Evolutionary conservation across 1,140 invertebrate species (phyloP).

Genomic region (Caligus rogercresseyi): DNA sequence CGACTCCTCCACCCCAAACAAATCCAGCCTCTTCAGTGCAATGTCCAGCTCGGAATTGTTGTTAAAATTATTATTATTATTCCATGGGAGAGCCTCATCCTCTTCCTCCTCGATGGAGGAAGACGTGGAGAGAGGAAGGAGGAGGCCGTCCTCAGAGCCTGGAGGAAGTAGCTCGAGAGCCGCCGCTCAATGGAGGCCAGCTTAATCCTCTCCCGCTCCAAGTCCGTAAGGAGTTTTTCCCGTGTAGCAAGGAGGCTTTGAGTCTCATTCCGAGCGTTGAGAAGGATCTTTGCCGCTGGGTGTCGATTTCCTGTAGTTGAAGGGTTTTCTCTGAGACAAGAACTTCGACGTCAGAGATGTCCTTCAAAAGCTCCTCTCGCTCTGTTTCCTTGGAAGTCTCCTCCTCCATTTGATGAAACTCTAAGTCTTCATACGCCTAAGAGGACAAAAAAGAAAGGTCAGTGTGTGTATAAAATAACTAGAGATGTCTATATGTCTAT

Average conservation of each 20-base stretch:
- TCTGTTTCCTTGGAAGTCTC: not conserved
- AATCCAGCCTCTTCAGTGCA: not conserved
- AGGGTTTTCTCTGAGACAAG: not conserved
- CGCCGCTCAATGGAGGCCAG: not conserved
- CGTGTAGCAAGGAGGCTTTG: not conserved
- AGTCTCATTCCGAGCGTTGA: not conserved
- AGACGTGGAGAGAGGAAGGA: not conserved
- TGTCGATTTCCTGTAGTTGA: not conserved
- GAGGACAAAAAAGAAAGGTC: not conserved
- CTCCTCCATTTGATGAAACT: conserved; percentile 8
- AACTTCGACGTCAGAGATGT: not conserved
- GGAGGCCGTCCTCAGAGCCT: not conserved
- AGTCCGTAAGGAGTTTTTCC: not conserved
- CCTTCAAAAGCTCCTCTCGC: conserved; percentile 3
- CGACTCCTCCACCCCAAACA: not conserved
- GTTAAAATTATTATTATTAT: too few relatives aligned
- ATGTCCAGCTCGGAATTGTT: not conserved
- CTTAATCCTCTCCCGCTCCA: not conserved
- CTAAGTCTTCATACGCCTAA: conserved; percentile 4
- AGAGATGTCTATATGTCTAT: too few relatives aligned
- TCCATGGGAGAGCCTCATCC: not conserved
- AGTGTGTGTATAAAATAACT: too few relatives aligned
- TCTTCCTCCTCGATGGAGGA: not conserved
- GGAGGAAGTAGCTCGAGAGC: not conserved
- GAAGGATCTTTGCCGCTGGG: not conserved